A percentile compares a stretch with the other conserved stretches of the same genome.
Conservation (phyloP, 2,888 invertebrate species). For the Drosophila imparisetae region DNA sequence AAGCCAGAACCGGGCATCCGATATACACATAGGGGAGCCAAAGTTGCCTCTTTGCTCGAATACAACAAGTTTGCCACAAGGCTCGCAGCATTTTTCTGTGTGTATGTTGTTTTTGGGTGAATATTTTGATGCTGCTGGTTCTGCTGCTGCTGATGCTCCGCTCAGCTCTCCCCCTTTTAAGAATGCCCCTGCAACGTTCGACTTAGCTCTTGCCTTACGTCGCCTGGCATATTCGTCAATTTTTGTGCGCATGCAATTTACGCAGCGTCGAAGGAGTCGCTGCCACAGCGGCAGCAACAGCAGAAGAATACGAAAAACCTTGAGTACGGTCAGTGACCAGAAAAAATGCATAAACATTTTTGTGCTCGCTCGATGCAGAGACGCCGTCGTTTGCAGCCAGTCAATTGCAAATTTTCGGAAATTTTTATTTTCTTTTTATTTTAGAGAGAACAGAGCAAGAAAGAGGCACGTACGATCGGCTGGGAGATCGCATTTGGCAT, state of each 20-base stretch:
- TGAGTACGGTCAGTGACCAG: constrained; percentile 84
- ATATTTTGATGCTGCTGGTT: constrained; percentile 69
- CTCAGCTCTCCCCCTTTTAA: constrained; percentile 1
- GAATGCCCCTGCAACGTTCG: constrained; percentile 25
- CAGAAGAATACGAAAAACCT: constrained; percentile 83
- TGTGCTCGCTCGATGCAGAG: constrained; percentile 61
- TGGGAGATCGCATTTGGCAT: constrained; percentile 52
- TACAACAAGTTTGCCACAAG: constrained; percentile 74
- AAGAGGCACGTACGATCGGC: constrained; percentile 59
- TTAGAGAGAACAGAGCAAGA: neutral
- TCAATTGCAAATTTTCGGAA: constrained; percentile 81
- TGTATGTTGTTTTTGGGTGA: constrained; percentile 59
- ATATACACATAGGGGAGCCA: constrained; percentile 50
- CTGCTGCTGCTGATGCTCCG: constrained; percentile 10
- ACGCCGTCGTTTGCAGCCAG: constrained; percentile 57
- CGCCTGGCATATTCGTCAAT: constrained; percentile 80
- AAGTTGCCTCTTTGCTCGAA: constrained; percentile 43
- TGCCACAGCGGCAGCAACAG: constrained; percentile 34
- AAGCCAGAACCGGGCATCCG: constrained; percentile 24
- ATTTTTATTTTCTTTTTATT: constrained; percentile 52
- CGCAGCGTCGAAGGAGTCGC: constrained; percentile 71
- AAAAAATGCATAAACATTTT: constrained; percentile 83
- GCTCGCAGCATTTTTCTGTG: constrained; percentile 28
- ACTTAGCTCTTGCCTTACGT: constrained; percentile 58
- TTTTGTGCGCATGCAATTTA: constrained; percentile 82